Base-by-base conservation (phyloP, 2,113 vertebrate genomes). In the Reinhardtius hippoglossoides region DNA sequence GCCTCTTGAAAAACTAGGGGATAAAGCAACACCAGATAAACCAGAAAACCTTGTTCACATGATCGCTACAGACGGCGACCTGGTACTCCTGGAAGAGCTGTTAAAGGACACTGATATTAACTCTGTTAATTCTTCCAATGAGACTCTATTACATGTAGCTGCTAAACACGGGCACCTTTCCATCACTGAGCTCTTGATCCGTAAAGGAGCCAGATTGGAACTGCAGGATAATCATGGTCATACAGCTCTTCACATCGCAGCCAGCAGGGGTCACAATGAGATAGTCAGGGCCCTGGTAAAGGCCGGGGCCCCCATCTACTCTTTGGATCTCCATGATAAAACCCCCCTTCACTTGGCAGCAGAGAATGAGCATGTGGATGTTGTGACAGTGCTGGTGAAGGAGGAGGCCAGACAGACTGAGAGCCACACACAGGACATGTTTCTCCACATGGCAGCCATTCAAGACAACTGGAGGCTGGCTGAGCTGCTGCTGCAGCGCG, bases 241-340 rank as follows among this genome's bases (percentile, higher is more conserved):
- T 69, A 95, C 93, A 52, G 86, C 95, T 23, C 88, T 96, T 64
- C 95, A 96, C 81, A 89, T 83, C 26, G 95, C 95, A 48, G 91
- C 94, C 59, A 91, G 87, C 76, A 91, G 83, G 44, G 94, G 94
- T 24, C 92, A 93, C 0, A 20, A 55, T 2, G 72, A 84, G 0
- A 85, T 86, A 26, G 87, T 81, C 2, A 68, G 68, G 74, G 67
- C 20, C 4, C 90, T 96, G 21, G 67, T 93, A 35, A 81, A 0
- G 44, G 63, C 80, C 0, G 93, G 91, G 14, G 89, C 94, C n/a
- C 80, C 61, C 46, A 85, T 94, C 16, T 92, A 95, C 54, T 31
- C 73, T 59, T 46, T 82, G 68, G 93, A 96, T 80, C 40, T 0
- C 0, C 85, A 89, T 42, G 83, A 82, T 46, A 94, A 90, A 73